phyloP scores from a whole-genome alignment of 2,888 invertebrate species.

The Mesochorus sp. region DNA sequence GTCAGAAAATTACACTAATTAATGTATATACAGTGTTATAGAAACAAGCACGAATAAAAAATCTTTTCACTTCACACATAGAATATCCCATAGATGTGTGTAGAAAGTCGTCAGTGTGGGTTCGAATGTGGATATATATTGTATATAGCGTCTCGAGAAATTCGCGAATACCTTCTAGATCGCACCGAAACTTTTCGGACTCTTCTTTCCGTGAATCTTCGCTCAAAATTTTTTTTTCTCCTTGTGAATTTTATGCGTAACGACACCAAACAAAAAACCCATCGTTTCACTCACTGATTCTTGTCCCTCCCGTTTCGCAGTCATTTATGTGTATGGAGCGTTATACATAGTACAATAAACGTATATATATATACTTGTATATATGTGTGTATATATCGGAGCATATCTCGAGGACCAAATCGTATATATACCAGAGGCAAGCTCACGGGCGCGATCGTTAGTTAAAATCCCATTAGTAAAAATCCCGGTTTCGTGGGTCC shows the following conservation, averaged over 20 bases:
- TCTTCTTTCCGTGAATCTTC: neutral
- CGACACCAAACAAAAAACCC: constrained; percentile 5
- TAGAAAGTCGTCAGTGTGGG: too few relatives aligned
- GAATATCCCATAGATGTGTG: too few relatives aligned
- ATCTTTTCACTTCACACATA: too few relatives aligned
- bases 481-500: constrained; percentile 72
- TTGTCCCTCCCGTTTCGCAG: constrained; percentile 5
- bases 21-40: too few relatives aligned
- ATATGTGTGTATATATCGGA: neutral
- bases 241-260: constrained; percentile 20
- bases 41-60: too few relatives aligned
- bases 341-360: neutral
- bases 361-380: neutral
- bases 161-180: neutral
- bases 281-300: neutral
- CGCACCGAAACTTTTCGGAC: neutral
- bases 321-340: neutral
- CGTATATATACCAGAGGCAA: constrained; percentile 40
- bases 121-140: too few relatives aligned
- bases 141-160: neutral
- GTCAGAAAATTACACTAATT: too few relatives aligned
- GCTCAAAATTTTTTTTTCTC: neutral
- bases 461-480: constrained; percentile 79
- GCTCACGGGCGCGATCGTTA: constrained; percentile 71
- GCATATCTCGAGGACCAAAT: constrained; percentile 52